phyloP scores from a whole-genome alignment of 1,140 invertebrate species.

The Drosophila bipectinata region DNA sequence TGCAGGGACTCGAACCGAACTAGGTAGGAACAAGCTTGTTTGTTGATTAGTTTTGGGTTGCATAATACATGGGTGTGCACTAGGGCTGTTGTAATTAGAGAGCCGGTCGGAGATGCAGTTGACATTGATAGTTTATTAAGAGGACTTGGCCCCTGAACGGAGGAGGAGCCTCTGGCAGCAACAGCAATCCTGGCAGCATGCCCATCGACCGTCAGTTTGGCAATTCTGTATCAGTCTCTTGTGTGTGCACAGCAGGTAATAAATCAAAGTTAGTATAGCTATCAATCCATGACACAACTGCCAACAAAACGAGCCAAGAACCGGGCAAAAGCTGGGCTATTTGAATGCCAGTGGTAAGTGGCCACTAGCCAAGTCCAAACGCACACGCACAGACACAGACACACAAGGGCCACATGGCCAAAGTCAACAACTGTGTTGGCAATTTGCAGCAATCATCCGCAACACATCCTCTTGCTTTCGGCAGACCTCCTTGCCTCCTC shows the following conservation, averaged over 20 bases:
- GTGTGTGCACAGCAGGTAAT: slow-evolving; percentile 44
- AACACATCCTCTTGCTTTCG: slow-evolving; percentile 25
- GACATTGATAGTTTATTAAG: slow-evolving; percentile 53
- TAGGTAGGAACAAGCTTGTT: neutral
- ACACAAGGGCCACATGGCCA: slow-evolving; percentile 12
- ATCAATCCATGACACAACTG: slow-evolving; percentile 65
- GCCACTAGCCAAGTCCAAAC: slow-evolving; percentile 52
- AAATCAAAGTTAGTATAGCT: slow-evolving; percentile 71
- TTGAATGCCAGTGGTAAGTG: slow-evolving; percentile 71
- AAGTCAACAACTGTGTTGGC: slow-evolving; percentile 57
- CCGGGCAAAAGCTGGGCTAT: slow-evolving; percentile 41
- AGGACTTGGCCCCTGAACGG: slow-evolving; percentile 1
- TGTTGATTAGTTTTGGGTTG: slow-evolving; percentile 50
- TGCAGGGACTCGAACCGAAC: slow-evolving; percentile 19
- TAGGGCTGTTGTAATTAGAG: slow-evolving; percentile 44
- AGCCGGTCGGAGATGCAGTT: slow-evolving; percentile 16
- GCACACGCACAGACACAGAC: slow-evolving; percentile 12
- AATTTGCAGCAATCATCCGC: slow-evolving; percentile 70
- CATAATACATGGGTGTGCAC: slow-evolving; percentile 19
- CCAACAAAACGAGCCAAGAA: slow-evolving; percentile 37
- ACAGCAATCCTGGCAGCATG: slow-evolving; percentile 3
- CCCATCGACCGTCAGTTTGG: slow-evolving; percentile 38
- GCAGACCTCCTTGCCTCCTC: slow-evolving; percentile 10
- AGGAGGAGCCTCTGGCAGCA: neutral
- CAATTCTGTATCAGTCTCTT: slow-evolving; percentile 30